Evolutionary conservation across 1,140 invertebrate genomes (phyloP), one percentile per base, ranked within the genome.

Genomic region (Laodelphax striatellus): DNA sequence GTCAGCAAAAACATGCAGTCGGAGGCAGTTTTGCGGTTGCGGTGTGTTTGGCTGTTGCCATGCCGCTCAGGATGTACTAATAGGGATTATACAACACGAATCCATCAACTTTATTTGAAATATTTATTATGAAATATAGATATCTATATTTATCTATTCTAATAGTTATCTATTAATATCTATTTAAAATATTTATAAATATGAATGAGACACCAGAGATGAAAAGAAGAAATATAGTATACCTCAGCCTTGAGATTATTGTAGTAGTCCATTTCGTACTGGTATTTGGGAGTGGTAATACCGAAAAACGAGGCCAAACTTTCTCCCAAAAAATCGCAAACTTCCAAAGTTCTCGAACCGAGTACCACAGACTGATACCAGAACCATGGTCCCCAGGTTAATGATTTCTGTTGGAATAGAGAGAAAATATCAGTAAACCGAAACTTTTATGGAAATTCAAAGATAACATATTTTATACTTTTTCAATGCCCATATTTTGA

Each of bases 201-300:
- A n/a, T n/a, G n/a, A n/a, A n/a, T n/a, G n/a, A n/a, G n/a, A n/a
- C 24, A 28, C 24, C 24, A 28, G 24, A 28, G 6, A 28, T 28
- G 24, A 28, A 28, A 28, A 28, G 24, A 28, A 28, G 6, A 28
- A 4, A 28, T 4, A 4, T 28, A 28, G 2, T 28, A 28, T 54
- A 60, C 58, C 50, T 60, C 46, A 38, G 24, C 46, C n/a, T 52
- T 21, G 38, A 83, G 71, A 66, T 82, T 76, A 62, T 88, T 79
- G 70, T 86, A 86, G 71, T 92, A 88, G 67, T 90, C 82, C 52
- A 95, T 84, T 74, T 94, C 92, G 73, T 87, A 88, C 66, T 92
- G 85, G 72, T 94, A 95, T 71, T 94, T 96, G 4, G 91, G 90
- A 16, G 87, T 82, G 9, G 92, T 94, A 52, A 96, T 95, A 2